These are phyloP conservation scores for Smittia sp. DNA, from an alignment of 2,888 invertebrate species.

Conservation along the genomic window DNA sequence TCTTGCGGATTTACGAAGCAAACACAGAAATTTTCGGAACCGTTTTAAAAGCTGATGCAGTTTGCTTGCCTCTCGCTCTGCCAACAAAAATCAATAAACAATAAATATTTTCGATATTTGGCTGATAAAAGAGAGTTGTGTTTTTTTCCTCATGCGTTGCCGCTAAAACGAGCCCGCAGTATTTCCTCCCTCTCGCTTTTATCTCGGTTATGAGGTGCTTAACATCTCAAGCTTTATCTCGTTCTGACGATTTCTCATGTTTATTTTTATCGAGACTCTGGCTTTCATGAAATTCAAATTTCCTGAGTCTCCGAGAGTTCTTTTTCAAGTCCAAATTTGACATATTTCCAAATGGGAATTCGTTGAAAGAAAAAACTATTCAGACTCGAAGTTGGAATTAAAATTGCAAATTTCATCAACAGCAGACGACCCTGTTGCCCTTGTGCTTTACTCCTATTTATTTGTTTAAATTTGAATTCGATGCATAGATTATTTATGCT, in stretches of 20 bases:
- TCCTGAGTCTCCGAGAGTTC: no score
- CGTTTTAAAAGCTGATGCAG: neutral
- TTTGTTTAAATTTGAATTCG: conserved; percentile 38
- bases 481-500: conserved; percentile 35
- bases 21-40: neutral
- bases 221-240: neutral
- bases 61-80: neutral
- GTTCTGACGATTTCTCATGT: neutral
- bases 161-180: neutral
- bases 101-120: conserved; percentile 5
- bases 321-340: neutral
- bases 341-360: neutral
- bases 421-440: conserved; percentile 36
- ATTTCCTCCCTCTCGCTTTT: neutral
- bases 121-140: neutral
- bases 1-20: neutral
- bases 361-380: neutral
- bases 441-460: conserved; percentile 28
- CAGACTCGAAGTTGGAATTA: conserved; percentile 20
- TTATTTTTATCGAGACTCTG: neutral
- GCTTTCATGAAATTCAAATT: neutral
- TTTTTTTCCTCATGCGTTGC: neutral
- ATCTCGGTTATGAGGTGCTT: neutral
- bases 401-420: conserved; percentile 31
- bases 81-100: neutral